These are phyloP conservation scores for Mimumesa dahlbomi DNA, from an alignment of 2,888 invertebrate genomes.

Conservation along the genomic window DNA sequence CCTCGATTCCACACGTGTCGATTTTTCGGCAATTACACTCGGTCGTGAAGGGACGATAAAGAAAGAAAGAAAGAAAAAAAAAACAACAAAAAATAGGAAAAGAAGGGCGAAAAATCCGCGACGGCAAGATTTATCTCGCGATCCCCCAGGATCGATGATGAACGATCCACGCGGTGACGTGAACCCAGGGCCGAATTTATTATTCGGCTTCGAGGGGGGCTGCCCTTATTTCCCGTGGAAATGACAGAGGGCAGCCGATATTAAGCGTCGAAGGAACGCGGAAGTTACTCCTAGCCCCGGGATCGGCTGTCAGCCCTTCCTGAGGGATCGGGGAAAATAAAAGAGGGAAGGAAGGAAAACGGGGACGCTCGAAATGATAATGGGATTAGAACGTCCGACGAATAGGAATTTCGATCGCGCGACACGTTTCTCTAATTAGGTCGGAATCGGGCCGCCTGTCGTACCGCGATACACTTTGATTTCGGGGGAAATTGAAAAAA, in stretches of 20 bases:
- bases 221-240: constrained; percentile 15
- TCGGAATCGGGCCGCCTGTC: too few relatives aligned
- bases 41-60: neutral
- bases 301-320: neutral
- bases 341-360: constrained; percentile 7
- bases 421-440: constrained; percentile 2
- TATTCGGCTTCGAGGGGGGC: constrained; percentile 16
- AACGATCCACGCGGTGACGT: constrained; percentile 30
- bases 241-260: constrained; percentile 35
- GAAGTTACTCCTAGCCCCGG: constrained; percentile 19
- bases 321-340: constrained; percentile 18
- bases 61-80: constrained; percentile 1
- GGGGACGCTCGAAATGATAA: neutral
- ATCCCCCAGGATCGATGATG: constrained; percentile 40
- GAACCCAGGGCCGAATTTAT: constrained; percentile 40
- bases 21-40: constrained; percentile 32
- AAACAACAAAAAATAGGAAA: neutral
- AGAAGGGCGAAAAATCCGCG: constrained; percentile 16
- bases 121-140: constrained; percentile 36
- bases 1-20: constrained; percentile 7
- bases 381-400: constrained; percentile 3
- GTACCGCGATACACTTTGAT: too few relatives aligned
- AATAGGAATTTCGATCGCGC: neutral
- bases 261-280: constrained; percentile 37
- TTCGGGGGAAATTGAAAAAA: too few relatives aligned